Conservation (phyloP, 2,797 vertebrate species). For the Ceryle rudis region DNA sequence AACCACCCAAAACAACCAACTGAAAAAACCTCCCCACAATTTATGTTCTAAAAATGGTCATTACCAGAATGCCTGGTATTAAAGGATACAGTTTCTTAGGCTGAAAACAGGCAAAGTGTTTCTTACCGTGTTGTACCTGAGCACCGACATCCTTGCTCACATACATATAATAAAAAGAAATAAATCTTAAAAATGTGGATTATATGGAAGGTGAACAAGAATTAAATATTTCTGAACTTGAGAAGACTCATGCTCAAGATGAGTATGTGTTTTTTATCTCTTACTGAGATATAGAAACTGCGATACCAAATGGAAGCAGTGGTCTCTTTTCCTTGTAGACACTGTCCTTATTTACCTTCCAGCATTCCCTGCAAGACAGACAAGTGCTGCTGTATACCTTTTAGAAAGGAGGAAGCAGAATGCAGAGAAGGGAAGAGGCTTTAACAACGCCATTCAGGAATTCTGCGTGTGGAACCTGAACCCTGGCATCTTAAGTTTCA, state of each 20-base stretch:
- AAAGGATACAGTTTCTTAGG: background rate
- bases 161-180: background rate
- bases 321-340: background rate
- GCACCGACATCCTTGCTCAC: background rate
- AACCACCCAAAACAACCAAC: too few species aligned
- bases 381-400: background rate
- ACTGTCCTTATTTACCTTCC: background rate
- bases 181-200: background rate
- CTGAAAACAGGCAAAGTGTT: background rate
- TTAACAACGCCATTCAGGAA: background rate
- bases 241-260: background rate
- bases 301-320: background rate
- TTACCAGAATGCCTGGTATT: background rate
- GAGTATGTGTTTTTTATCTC: background rate
- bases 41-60: background rate
- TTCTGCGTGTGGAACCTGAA: background rate
- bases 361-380: background rate
- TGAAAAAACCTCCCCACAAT: background rate
- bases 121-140: background rate
- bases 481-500: background rate
- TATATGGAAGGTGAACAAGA: background rate
- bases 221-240: background rate
- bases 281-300: background rate
- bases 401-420: background rate
- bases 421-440: background rate